Conservation (phyloP, 1,140 invertebrate species). For the Orchestia grillus region DNA sequence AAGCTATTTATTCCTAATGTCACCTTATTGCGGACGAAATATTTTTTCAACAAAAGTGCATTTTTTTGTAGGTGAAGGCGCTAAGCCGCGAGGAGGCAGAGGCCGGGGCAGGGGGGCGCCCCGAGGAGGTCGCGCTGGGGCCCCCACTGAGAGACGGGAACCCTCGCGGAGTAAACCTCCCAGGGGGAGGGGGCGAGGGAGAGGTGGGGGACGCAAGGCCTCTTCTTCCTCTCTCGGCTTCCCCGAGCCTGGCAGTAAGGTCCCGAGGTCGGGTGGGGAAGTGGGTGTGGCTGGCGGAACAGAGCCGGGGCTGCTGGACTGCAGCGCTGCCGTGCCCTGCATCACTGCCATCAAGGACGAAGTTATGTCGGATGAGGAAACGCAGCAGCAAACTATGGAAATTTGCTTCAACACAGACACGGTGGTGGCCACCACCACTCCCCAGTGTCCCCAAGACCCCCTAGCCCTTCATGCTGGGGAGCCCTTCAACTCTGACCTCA, state of each 20-base stretch:
- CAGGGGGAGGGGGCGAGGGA: not conserved
- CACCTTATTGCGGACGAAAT: too few relatives aligned
- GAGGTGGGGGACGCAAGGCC: not conserved
- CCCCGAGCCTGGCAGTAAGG: not conserved
- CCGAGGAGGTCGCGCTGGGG: not conserved
- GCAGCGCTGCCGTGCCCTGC: not conserved
- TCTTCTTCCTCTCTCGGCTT: not conserved
- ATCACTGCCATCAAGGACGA: slow-evolving; percentile 37
- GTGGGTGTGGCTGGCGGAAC: not conserved
- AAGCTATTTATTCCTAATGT: too few relatives aligned
- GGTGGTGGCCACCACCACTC: not conserved
- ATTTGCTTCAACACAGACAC: not conserved
- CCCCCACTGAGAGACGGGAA: not conserved
- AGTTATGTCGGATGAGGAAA: not conserved
- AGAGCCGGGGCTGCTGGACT: not conserved
- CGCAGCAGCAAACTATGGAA: not conserved
- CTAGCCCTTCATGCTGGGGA: not conserved
- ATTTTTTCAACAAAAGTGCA: too few relatives aligned
- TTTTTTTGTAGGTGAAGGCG: not conserved
- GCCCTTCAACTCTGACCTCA: not conserved
- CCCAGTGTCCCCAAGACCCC: not conserved
- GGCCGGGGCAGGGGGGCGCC: not conserved
- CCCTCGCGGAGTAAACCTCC: not conserved
- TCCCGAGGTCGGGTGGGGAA: not conserved
- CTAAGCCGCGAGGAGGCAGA: not conserved